phyloP scores from a whole-genome alignment of 2,797 vertebrate species.

The Ciconia nigra region DNA sequence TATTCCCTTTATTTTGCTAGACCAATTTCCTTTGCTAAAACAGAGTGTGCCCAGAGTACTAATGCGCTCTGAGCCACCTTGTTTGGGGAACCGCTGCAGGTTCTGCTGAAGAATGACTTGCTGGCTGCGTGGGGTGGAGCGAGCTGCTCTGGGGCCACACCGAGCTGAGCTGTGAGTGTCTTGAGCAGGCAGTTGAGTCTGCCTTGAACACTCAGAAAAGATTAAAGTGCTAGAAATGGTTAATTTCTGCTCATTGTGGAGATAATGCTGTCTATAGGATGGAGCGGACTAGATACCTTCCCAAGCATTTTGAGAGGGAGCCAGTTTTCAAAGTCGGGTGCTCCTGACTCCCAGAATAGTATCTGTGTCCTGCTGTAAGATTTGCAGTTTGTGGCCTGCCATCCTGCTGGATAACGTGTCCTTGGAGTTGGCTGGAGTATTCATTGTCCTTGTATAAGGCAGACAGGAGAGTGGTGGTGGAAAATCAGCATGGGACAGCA shows the following conservation, averaged over 20 bases:
- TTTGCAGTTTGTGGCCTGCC: background rate
- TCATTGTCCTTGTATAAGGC: background rate
- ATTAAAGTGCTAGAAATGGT: background rate
- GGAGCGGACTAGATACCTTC: background rate
- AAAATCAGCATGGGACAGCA: background rate
- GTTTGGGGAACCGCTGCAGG: background rate
- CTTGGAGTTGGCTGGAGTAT: background rate
- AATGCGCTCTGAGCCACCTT: background rate
- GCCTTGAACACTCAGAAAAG: background rate
- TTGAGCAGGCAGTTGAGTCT: background rate
- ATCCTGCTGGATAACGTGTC: background rate
- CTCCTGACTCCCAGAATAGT: background rate
- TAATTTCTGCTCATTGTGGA: background rate
- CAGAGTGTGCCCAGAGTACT: background rate
- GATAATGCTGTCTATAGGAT: background rate
- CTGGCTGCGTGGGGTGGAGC: background rate
- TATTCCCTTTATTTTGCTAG: background rate
- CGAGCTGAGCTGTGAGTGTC: background rate
- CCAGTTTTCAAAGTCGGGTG: background rate
- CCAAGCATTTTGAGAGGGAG: background rate
- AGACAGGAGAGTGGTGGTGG: background rate
- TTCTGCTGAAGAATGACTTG: background rate
- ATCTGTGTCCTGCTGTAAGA: background rate
- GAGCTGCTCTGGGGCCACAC: background rate
- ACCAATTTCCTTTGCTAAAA: background rate